Evolutionary conservation across 30 jellyfish, hydroid and myxozoan genomes (phyloP).

Genomic region (Turritopsis rubra): DNA sequence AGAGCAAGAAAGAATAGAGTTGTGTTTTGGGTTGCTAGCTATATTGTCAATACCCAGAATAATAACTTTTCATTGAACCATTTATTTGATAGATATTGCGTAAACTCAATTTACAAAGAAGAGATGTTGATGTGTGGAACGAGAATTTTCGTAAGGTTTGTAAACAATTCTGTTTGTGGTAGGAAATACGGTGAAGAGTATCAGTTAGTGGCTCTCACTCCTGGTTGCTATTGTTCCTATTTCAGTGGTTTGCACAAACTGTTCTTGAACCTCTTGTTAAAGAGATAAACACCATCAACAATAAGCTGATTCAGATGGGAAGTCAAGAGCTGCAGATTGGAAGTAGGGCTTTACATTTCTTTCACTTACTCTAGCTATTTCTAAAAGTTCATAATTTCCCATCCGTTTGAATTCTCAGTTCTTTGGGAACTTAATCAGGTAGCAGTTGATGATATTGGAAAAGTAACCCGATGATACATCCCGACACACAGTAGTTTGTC

Average conservation of each 20-base stretch:
- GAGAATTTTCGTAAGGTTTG: constrained; percentile 84
- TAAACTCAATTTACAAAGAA: constrained; percentile 44
- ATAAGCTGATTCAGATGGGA: constrained; percentile 55
- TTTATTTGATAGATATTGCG: constrained; percentile 44
- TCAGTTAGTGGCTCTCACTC: not conserved
- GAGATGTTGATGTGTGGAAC: constrained; percentile 72
- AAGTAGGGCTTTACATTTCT: no score
- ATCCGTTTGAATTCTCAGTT: no score
- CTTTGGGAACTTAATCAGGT: no score
- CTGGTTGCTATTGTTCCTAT: not conserved
- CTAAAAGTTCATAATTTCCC: no score
- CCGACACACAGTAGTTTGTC: no score
- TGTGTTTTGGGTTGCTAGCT: not conserved
- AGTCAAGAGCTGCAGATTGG: constrained; percentile 82
- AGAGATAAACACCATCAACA: constrained; percentile 56
- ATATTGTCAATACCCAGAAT: no score
- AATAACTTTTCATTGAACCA: no score
- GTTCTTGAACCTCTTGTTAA: constrained; percentile 69
- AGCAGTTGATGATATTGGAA: no score
- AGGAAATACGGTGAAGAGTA: not conserved
- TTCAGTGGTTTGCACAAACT: constrained; percentile 97
- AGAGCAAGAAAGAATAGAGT: no score
- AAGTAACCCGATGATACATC: no score
- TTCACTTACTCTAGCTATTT: no score
- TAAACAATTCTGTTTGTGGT: not conserved